Evolutionary conservation across 23 tunicate species (phyloP).

Genomic region (Trididemnum clinides): DNA sequence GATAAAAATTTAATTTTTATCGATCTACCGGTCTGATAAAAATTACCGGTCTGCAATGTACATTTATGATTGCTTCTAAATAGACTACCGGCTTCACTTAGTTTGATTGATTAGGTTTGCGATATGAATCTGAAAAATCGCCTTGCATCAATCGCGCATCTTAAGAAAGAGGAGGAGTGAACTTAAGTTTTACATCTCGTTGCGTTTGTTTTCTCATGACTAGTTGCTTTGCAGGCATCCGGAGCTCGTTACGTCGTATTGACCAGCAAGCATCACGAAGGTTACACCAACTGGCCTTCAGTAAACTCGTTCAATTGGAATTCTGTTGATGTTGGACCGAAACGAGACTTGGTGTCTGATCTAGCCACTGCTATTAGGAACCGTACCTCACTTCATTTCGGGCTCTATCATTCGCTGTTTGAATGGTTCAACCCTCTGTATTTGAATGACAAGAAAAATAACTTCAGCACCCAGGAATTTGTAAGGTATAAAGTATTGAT

Average conservation of each 20-base stretch:
- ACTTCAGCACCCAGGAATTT: conserved; percentile 62
- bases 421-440: conserved; percentile 84
- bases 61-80: too few species aligned
- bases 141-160: too few species aligned
- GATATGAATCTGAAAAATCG: too few species aligned
- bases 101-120: too few species aligned
- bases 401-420: conserved; percentile 82
- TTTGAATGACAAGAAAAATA: conserved; percentile 42
- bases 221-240: conserved; percentile 43
- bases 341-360: conserved; percentile 84
- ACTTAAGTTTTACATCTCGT: too few species aligned
- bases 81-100: too few species aligned
- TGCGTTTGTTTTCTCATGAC: too few species aligned
- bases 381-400: conserved; percentile 61
- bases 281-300: conserved; percentile 93
- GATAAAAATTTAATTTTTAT: too few species aligned
- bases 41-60: too few species aligned
- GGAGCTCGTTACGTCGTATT: conserved; percentile 56
- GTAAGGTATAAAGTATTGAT: too few species aligned
- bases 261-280: conserved; percentile 89
- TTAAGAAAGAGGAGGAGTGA: too few species aligned
- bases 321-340: conserved; percentile 83
- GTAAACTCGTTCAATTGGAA: conserved; percentile 85
- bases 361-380: conserved; percentile 69
- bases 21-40: too few species aligned